These are phyloP conservation scores for Dendroctonus ponderosae DNA, from an alignment of 1,140 invertebrate genomes.

Conservation along the genomic window DNA sequence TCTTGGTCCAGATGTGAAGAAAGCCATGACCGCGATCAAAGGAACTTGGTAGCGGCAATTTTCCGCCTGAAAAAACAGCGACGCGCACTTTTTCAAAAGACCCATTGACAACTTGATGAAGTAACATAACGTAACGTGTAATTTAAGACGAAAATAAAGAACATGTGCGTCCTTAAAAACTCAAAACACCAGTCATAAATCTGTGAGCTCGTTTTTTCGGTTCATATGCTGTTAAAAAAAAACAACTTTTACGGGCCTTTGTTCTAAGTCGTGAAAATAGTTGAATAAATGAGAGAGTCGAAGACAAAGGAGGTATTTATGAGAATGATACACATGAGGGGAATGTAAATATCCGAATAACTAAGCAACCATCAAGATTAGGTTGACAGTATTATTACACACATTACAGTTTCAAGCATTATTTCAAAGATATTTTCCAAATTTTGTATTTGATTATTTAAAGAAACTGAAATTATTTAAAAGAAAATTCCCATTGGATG, in stretches of 20 bases:
- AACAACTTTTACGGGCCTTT: slow-evolving; percentile 5
- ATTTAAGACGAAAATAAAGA: slow-evolving; percentile 10
- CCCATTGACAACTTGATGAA: slow-evolving; percentile 14
- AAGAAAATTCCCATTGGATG: too few species aligned
- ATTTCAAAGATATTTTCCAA: too few species aligned
- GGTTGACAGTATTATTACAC: neutral
- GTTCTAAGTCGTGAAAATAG: neutral
- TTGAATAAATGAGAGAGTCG: slow-evolving; percentile 8
- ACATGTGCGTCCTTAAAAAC: slow-evolving; percentile 10
- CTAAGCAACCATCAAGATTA: slow-evolving; percentile 2
- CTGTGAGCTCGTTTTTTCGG: slow-evolving; percentile 1
- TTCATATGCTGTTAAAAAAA: neutral
- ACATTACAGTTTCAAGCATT: too few species aligned
- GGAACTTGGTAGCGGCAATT: slow-evolving; percentile 2
- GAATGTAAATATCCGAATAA: slow-evolving; percentile 11
- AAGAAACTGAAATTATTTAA: too few species aligned
- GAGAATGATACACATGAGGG: neutral
- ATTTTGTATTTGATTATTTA: too few species aligned
- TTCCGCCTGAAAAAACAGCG: slow-evolving; percentile 10
- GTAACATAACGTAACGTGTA: slow-evolving; percentile 12
- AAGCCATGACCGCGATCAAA: slow-evolving; percentile 4
- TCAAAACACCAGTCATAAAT: slow-evolving; percentile 4
- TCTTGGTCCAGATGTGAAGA: slow-evolving; percentile 1
- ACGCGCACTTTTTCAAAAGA: slow-evolving; percentile 5
- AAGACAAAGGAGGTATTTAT: slow-evolving; percentile 4